A percentile compares a stretch with the other conserved stretches of the same genome.
Evolutionary conservation across 2,797 vertebrate species (phyloP).

Genomic region (Myiotriccus ornatus): DNA sequence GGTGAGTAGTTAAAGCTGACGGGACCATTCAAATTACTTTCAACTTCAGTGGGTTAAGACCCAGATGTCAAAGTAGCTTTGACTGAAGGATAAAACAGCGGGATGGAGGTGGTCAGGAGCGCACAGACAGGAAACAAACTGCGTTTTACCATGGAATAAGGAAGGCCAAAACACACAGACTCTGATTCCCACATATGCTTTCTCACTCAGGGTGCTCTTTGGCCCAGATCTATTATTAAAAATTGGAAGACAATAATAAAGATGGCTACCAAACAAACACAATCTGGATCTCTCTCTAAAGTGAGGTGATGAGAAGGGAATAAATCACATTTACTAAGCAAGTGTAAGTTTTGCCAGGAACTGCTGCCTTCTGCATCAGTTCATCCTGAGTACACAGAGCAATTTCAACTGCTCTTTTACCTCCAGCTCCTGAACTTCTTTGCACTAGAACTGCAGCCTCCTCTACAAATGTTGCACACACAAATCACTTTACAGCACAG

Average conservation of each 20-base stretch:
- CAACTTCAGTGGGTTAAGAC: not conserved
- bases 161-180: not conserved
- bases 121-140: constrained; percentile 5
- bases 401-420: not conserved
- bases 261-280: not conserved
- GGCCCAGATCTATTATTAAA: not conserved
- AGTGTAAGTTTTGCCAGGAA: not conserved
- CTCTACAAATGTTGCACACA: not conserved
- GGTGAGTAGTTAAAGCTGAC: not conserved
- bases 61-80: not conserved
- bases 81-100: not conserved
- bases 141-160: not conserved
- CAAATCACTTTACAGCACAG: not conserved
- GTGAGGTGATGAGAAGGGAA: not conserved
- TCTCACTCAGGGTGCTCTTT: not conserved
- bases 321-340: not conserved
- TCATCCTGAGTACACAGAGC: accelerated
- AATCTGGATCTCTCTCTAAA: not conserved
- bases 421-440: not conserved
- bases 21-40: not conserved
- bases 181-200: not conserved
- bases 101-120: not conserved
- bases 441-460: not conserved
- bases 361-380: not conserved
- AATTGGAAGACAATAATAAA: not conserved